Conservation (phyloP, 2,888 invertebrate genomes). For the Frankliniella fusca region DNA sequence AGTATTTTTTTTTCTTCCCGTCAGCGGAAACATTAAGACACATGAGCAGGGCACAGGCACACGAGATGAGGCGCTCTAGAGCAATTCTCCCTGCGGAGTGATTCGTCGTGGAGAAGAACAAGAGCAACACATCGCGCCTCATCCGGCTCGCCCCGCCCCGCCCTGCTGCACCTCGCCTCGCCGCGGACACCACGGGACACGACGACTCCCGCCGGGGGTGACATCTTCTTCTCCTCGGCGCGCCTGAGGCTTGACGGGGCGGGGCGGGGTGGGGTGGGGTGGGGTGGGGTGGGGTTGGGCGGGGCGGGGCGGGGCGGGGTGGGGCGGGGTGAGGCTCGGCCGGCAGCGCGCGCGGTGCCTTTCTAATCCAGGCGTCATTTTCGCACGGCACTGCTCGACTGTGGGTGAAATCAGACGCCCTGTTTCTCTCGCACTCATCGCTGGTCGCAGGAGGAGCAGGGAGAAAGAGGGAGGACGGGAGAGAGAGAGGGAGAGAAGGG, state of each 20-base stretch:
- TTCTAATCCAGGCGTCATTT: conserved; percentile 26
- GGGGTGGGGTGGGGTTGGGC: neutral
- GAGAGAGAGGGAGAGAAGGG: neutral
- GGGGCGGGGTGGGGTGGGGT: neutral
- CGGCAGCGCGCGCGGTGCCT: neutral
- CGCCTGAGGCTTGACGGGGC: neutral
- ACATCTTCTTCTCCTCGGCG: neutral
- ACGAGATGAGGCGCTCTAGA: too few relatives aligned
- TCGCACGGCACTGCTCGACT: neutral
- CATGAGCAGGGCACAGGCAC: too few relatives aligned
- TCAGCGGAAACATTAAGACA: too few relatives aligned
- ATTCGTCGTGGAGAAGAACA: too few relatives aligned
- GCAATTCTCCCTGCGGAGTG: too few relatives aligned
- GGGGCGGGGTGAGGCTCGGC: neutral
- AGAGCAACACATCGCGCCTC: too few relatives aligned
- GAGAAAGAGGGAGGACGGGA: too few relatives aligned
- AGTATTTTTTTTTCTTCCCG: too few relatives aligned
- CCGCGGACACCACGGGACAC: too few relatives aligned
- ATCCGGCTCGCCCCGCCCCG: too few relatives aligned
- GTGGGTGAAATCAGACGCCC: conserved; percentile 11
- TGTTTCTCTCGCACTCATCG: neutral
- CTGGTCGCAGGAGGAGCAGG: too few relatives aligned
- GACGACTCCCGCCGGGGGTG: neutral
- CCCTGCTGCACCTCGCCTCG: too few relatives aligned
- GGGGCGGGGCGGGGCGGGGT: neutral